Conservation (phyloP, 2,113 vertebrate genomes). For the Lepidothrix coronata region DNA sequence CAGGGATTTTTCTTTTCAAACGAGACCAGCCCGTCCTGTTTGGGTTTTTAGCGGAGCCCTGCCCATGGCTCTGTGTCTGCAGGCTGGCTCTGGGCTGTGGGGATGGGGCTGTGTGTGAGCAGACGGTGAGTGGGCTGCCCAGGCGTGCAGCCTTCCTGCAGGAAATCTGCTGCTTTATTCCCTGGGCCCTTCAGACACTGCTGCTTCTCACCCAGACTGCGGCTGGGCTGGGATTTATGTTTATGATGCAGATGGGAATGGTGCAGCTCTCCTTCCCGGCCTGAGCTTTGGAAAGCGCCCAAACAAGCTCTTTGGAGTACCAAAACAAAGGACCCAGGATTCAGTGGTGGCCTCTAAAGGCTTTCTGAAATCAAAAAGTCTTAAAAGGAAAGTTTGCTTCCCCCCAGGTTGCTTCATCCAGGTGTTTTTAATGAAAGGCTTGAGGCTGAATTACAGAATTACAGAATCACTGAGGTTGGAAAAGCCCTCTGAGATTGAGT, state of each 20-base stretch:
- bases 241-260: neutral
- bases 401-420: neutral
- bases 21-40: accelerated
- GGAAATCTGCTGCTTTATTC: neutral
- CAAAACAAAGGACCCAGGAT: neutral
- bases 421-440: neutral
- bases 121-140: conserved; percentile 50
- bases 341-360: neutral
- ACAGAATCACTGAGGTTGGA: neutral
- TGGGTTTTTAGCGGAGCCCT: accelerated
- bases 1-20: neutral
- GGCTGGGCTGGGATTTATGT: neutral
- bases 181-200: neutral
- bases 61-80: neutral
- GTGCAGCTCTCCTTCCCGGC: neutral
- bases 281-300: neutral
- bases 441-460: neutral
- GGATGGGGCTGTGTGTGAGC: neutral
- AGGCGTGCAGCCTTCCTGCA: neutral
- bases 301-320: neutral
- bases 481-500: neutral
- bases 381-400: neutral
- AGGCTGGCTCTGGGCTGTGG: neutral
- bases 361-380: neutral
- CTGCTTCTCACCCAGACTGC: neutral